Percentiles rank a stretch among this genome's conserved stretches.
phyloP scores from a whole-genome alignment of 2,888 invertebrate genomes.

The Leptopterna dolabrata region DNA sequence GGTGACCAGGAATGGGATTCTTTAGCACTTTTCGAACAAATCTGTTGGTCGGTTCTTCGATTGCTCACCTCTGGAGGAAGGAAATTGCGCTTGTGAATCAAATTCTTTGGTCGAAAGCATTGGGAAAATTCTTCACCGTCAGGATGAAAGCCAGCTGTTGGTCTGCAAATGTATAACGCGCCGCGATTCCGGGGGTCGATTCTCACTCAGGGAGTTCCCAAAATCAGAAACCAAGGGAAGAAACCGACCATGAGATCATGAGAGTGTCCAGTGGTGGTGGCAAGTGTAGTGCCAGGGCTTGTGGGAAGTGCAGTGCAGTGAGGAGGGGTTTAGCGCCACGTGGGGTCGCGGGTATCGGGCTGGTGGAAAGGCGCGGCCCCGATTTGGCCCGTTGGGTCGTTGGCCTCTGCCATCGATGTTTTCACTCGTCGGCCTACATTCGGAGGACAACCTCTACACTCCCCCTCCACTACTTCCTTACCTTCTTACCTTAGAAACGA shows the following conservation, averaged over 20 bases:
- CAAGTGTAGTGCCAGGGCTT: no score
- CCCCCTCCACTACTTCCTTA: not conserved
- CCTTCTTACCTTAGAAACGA: not conserved
- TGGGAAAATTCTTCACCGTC: no score
- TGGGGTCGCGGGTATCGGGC: constrained; percentile 40
- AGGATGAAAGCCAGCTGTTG: no score
- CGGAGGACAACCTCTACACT: constrained; percentile 7
- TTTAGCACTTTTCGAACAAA: no score
- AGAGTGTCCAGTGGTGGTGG: no score
- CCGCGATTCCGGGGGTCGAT: not conserved
- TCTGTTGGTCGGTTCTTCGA: no score
- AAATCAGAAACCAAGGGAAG: not conserved
- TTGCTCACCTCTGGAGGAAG: no score
- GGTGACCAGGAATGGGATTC: no score
- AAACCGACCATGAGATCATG: not conserved
- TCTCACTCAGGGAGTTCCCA: not conserved
- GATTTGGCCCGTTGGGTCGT: constrained; percentile 46
- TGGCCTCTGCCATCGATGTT: constrained; percentile 45
- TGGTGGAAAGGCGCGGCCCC: constrained; percentile 37
- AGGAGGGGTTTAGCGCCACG: constrained; percentile 15
- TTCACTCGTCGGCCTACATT: constrained; percentile 47
- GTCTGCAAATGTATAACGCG: not conserved
- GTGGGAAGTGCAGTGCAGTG: not conserved
- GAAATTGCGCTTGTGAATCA: no score
- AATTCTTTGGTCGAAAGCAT: no score